Evolutionary conservation across 2,113 vertebrate genomes (phyloP), one percentile per base, ranked within the genome.

Genomic region (Gulo gulo): DNA sequence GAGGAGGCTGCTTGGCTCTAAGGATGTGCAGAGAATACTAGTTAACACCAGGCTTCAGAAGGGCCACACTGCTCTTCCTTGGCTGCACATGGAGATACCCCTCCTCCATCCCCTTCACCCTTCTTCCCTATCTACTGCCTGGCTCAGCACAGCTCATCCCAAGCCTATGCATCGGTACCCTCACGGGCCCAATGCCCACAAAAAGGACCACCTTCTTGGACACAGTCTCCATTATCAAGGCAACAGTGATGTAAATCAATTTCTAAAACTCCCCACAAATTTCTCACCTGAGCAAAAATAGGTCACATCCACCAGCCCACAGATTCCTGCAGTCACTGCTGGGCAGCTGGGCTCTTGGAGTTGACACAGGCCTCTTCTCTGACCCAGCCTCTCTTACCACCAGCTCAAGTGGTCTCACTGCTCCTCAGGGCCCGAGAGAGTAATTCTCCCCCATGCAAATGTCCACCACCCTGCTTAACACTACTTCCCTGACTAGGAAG

Each of bases 281-380:
- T 97, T 98, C 63, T 97, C 87, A 95, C 34, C 97, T 52, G 61
- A 87, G 55, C 59, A 97, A 95, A 94, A 39, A 21, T 7, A 4
- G 91, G 88, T 87, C 97, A 92, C 69, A 97, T 85, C 86, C 95
- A 96, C 90, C 79, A 94, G 86, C 94, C 39, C 94, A 97, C 67
- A 81, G 96, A 94, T 92, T 97, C 84, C 91, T 78, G n/a, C 82
- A 93, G 88, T 82, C 95, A 9, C 29, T 59, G 42, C 83, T 74
- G 16, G 50, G 55, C 34, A 81, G 85, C 90, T 97, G 91, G 88
- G 71, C 80, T 96, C 12, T 39, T 73, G 89, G 34, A 92, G 69
- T 0, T 80, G 89, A 95, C 50, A 34, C 36, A 88, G 79, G 73
- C 18, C 34, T 20, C 79, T 47, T 69, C 74, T 96, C 87, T 47